Base-by-base conservation (phyloP, 2,797 vertebrate species). In the Notolabrus celidotus region DNA sequence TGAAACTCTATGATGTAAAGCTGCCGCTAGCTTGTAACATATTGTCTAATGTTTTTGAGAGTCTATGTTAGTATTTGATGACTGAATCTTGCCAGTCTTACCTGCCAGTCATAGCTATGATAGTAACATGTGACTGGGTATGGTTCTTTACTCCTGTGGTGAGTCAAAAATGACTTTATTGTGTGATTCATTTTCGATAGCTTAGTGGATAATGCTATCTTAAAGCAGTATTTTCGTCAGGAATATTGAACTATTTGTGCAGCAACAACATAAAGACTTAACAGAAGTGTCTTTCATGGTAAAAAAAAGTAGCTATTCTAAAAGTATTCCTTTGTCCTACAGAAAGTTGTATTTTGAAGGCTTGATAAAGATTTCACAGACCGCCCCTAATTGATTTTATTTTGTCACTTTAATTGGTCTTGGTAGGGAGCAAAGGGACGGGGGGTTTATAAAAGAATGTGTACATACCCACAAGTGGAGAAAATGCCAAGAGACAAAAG, bases 41-140 rank as follows among this genome's bases (percentile, higher is more conserved):
- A 86, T 81, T 49, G 87, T 91, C 68, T 79, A 76, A 86, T 80
- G 90, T 85, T 91, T 83, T 77, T 66, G 78, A 85, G 74, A 84
- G 80, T 91, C 72, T 79, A 59, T 74, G 82, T 87, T 80, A 86
- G 77, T 88, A 66, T 60, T 59, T 66, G 77, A 69, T 55, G 63
- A 77, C 70, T 72, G 73, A 79, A 53, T 75, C 39, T 38, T 71
- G 76, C 79, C 66, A 69, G 77, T 75, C n/a, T 61, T 73, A 62
- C 79, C 74, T 78, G 8, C 34, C 74, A 54, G 58, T 36, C 80
- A 79, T 87, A 71, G 71, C 72, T 84, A 58, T 88, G 78, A 74
- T 66, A 83, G 53, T 82, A 69, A 84, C 71, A 82, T 81, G 87
- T 92, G 83, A 83, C 50, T 25, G 74, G 59, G 31, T 79, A 16